Evolutionary conservation across 2,888 invertebrate genomes (phyloP), one percentile per base, ranked within the genome.

Genomic region (Lasioglossum lativentre): DNA sequence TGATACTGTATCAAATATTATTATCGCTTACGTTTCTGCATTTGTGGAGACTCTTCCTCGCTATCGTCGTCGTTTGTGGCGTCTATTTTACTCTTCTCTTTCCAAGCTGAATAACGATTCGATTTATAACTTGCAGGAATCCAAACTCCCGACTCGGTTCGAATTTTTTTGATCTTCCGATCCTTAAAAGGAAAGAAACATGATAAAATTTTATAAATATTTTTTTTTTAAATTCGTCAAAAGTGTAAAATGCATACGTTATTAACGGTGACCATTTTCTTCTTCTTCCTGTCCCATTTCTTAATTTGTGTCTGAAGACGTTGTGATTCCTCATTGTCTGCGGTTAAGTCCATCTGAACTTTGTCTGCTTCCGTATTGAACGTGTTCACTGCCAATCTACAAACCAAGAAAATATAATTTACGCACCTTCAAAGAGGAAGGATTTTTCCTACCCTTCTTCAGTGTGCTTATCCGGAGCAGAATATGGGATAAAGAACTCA

Each of bases 121-220:
- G 98, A 98, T 95, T 99, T 99, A 95, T 98, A 99, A 0, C 98
- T 97, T 0, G 99, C 98, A 0, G 99, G 97, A 91, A 99, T 98
- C 97, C 98, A 98, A 0, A 97, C 97, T 30, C 99, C 99, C 85
- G 99, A 99, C 95, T 99, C 99, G 0, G 99, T 99, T 92, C 97
- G 97, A 89, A 99, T 99, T 95, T 98, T 98, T 79, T 97, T 97
- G 38, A 95, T 95, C 89, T 97, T 97, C 2, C 95, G 92, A 90
- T 96, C 95, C 96, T 96, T 81, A 27, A 42, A 73, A 45, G 70
- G 10, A 19, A 19, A 78, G 40, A 14, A 38, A 73, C 63, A 34
- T 52, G 40, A 81, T 2, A 66, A 68, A 38, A 47, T 30, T 34
- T 47, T 66, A 16, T 27, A 2, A 71, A 23, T 16, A 2, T 66